Evolutionary conservation across 2,888 invertebrate species (phyloP), one percentile per base, ranked within the genome.

Genomic region (Allolobophora icterica): DNA sequence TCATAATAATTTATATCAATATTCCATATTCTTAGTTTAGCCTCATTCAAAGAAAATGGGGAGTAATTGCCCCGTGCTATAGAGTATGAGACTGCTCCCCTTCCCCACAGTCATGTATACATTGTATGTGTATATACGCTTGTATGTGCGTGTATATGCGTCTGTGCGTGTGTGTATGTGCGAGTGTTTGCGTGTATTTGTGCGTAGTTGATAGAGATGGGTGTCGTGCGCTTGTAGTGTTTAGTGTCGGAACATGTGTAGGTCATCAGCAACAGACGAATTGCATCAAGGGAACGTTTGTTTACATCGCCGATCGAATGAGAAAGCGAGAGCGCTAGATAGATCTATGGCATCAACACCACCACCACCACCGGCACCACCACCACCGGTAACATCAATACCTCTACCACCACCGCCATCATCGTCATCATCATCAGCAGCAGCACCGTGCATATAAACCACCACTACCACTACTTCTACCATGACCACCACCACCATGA

Each of bases 271-370:
- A 13, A n/a, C 71, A 71, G n/a, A 71, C 71, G 71, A 71, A n/a
- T n/a, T 71, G n/a, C 71, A n/a, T n/a, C 71, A 71, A 71, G 30
- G 13, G 71, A 71, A n/a, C 71, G 71, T n/a, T 71, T 71, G 71
- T 71, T 71, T 71, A 71, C 71, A n/a, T 71, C 71, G 71, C 71
- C 71, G 8, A 71, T 71, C 71, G 71, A 71, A 71, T 71, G 71
- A n/a, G 71, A 71, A 71, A 71, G 71, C 30, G 71, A 71, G 71
- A 71, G n/a, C 71, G 71, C 71, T 71, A n/a, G 71, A 71, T n/a
- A n/a, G 71, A 71, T 71, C 71, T 71, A 71, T 13, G 71, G 71
- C n/a, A 52, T 52, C 52, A 52, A 21, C 52, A 52, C 52, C 24
- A 52, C 52, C 52, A 52, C 52, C 52, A 52, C 52, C 24, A 52